Percentiles rank a stretch among this genome's conserved stretches.
phyloP scores from a whole-genome alignment of 1,140 invertebrate genomes.

The Agrypnia vestita region DNA sequence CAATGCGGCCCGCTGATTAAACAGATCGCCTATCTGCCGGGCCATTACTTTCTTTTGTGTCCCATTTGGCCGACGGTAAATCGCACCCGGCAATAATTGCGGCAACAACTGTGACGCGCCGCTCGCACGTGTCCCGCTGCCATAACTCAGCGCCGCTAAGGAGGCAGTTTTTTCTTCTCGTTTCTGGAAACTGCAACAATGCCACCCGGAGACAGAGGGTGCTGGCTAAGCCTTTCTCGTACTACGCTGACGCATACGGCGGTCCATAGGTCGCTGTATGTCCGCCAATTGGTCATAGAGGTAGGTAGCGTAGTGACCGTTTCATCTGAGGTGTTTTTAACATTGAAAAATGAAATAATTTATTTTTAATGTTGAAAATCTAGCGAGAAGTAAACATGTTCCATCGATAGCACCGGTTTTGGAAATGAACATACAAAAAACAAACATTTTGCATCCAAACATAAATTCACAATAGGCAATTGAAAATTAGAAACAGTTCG shows the following conservation, averaged over 20 bases:
- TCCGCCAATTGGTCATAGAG: too few relatives aligned
- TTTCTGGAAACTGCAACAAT: constrained; percentile 1
- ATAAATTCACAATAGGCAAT: too few relatives aligned
- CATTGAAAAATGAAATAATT: too few relatives aligned
- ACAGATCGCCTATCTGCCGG: not conserved
- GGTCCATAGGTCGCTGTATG: not conserved
- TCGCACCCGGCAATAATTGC: constrained; percentile 3
- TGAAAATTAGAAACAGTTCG: too few relatives aligned
- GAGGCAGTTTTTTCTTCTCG: not conserved
- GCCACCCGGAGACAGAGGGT: not conserved
- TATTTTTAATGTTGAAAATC: too few relatives aligned
- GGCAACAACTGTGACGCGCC: not conserved
- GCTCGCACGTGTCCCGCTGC: constrained; percentile 10
- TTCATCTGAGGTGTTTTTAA: too few relatives aligned
- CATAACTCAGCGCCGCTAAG: constrained; percentile 16
- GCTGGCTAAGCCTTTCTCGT: too few relatives aligned
- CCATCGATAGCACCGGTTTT: too few relatives aligned
- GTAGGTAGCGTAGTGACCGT: too few relatives aligned
- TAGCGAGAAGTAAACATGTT: too few relatives aligned
- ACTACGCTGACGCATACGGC: not conserved
- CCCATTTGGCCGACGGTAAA: constrained; percentile 1
- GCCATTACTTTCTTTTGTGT: not conserved
- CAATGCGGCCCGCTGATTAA: not conserved
- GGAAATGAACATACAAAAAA: too few relatives aligned
- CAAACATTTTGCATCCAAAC: too few relatives aligned